Evolutionary conservation across 2,113 vertebrate genomes (phyloP).

Genomic region (Tupaia chinensis): DNA sequence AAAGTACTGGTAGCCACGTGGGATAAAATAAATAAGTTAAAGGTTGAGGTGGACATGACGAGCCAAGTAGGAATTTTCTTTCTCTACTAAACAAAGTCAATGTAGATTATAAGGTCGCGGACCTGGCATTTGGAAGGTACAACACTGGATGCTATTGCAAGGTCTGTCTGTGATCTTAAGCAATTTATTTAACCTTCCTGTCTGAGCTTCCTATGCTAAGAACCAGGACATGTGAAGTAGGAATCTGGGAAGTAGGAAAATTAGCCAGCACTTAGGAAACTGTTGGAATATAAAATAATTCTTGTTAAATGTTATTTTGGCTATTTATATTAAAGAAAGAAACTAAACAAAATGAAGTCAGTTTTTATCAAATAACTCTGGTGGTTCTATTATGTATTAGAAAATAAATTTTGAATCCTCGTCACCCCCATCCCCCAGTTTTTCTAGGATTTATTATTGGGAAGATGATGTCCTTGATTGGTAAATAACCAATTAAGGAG

Average conservation of each 20-base stretch:
- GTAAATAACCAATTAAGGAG: neutral
- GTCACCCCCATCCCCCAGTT: neutral
- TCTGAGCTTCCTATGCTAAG: neutral
- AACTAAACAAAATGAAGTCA: neutral
- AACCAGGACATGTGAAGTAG: neutral
- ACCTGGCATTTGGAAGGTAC: neutral
- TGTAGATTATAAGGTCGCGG: neutral
- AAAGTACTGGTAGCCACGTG: neutral
- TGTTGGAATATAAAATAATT: neutral
- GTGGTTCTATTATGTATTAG: neutral
- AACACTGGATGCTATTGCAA: neutral
- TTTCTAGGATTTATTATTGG: neutral
- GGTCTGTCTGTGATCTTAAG: neutral
- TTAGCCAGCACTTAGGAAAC: neutral
- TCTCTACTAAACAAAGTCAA: neutral
- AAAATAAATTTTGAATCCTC: neutral
- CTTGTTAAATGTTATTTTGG: neutral
- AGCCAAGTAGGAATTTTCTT: slow-evolving; percentile 12
- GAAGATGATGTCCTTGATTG: neutral
- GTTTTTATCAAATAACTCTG: neutral
- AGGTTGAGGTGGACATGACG: neutral
- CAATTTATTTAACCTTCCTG: slow-evolving; percentile 3
- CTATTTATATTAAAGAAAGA: slow-evolving; percentile 24
- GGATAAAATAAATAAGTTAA: slow-evolving; percentile 13
- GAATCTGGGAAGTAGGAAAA: neutral